These are phyloP conservation scores for Aphidoletes aphidimyza DNA, from an alignment of 2,888 invertebrate genomes.

Conservation along the genomic window DNA sequence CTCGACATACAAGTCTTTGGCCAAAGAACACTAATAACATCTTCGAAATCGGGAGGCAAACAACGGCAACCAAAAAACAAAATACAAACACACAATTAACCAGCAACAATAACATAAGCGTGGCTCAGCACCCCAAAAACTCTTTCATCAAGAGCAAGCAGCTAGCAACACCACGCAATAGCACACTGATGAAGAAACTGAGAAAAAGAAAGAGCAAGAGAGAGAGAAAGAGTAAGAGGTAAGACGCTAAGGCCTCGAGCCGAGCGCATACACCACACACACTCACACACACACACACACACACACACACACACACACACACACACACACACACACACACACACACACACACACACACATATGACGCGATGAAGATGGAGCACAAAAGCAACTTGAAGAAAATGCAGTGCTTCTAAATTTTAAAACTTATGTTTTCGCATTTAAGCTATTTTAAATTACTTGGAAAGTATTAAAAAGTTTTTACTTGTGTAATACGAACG, in stretches of 20 bases:
- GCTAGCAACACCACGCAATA: too few relatives aligned
- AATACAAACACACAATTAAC: conserved; percentile 23
- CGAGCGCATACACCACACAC: conserved; percentile 5
- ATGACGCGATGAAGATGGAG: conserved; percentile 44
- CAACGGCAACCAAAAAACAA: conserved; percentile 34
- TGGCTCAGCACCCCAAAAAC: background rate
- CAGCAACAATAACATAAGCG: conserved; percentile 34
- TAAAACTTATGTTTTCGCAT: conserved; percentile 53
- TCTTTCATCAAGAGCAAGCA: background rate
- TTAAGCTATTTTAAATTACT: conserved; percentile 56
- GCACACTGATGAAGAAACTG: background rate
- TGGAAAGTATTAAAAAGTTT: conserved; percentile 54
- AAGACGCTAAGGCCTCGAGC: too few relatives aligned
- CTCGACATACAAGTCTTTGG: background rate
- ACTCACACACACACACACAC: background rate
- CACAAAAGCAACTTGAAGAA: background rate
- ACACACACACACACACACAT: background rate
- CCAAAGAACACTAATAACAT: conserved; percentile 36
- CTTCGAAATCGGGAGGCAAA: conserved; percentile 18
- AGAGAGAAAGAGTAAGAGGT: too few relatives aligned
- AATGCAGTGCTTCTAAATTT: conserved; percentile 49
- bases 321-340: background rate
- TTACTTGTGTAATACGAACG: conserved; percentile 54
- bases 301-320: background rate
- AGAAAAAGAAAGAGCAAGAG: background rate